Percentiles rank a stretch among this genome's conserved stretches.
phyloP scores from a whole-genome alignment of 2,113 vertebrate species.

The Rattus rattus region DNA sequence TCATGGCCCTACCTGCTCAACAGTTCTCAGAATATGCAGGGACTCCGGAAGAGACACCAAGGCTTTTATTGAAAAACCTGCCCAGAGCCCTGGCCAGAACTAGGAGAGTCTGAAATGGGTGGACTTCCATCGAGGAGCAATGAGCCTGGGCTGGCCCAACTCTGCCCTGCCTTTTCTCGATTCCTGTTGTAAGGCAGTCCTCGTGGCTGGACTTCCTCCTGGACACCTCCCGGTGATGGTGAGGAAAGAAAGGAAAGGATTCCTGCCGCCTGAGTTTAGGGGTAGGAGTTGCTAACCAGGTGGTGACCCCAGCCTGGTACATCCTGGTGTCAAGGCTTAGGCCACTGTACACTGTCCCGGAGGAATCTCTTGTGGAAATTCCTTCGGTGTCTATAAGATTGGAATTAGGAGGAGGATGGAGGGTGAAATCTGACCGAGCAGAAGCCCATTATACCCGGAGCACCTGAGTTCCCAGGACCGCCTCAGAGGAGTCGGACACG shows the following conservation, averaged over 20 bases:
- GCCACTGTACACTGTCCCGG: rapidly evolving
- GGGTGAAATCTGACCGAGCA: not conserved
- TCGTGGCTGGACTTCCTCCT: not conserved
- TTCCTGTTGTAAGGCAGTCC: rapidly evolving
- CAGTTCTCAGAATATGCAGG: rapidly evolving
- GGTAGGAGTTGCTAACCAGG: rapidly evolving
- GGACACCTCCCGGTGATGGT: not conserved
- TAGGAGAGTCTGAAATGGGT: not conserved
- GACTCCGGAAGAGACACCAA: not conserved
- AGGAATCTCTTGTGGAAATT: not conserved
- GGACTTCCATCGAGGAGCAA: rapidly evolving
- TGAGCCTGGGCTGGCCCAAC: not conserved
- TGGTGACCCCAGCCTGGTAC: not conserved
- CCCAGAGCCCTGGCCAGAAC: not conserved
- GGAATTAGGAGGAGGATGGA: not conserved
- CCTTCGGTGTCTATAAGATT: rapidly evolving
- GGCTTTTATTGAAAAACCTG: not conserved
- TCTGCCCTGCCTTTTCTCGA: not conserved
- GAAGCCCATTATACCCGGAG: rapidly evolving
- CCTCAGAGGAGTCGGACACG: rapidly evolving
- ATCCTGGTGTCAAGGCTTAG: not conserved
- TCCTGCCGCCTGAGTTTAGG: too few species aligned
- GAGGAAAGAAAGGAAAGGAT: not conserved
- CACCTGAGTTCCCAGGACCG: not conserved
- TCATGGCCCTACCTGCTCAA: not conserved